Evolutionary conservation across 2,113 vertebrate species (phyloP).

Genomic region (Channa maculata): DNA sequence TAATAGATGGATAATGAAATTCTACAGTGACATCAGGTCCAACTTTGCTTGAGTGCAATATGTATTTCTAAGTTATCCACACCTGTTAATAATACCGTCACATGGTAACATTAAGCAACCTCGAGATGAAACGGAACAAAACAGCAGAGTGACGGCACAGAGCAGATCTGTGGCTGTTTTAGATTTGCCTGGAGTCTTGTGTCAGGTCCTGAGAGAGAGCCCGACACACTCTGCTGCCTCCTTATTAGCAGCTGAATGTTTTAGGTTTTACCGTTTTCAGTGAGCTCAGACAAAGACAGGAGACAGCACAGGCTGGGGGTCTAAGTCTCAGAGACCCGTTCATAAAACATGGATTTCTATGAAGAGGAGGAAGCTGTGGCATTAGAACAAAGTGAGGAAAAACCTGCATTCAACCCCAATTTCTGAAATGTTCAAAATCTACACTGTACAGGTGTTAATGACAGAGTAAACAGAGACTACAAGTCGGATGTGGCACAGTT

Average conservation of each 20-base stretch:
- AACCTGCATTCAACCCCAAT: fast-evolving
- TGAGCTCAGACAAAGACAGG: not conserved
- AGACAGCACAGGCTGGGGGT: not conserved
- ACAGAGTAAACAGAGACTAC: too few relatives aligned
- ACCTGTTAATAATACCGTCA: too few relatives aligned
- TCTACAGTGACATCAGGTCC: too few relatives aligned
- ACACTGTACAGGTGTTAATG: too few relatives aligned
- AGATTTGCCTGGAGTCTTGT: slow-evolving; percentile 15
- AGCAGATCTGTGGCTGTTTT: slow-evolving; percentile 1
- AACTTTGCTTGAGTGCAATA: too few relatives aligned
- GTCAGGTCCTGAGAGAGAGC: slow-evolving; percentile 24
- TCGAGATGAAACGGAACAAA: not conserved
- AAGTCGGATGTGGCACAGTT: too few relatives aligned
- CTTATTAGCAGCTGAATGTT: slow-evolving; percentile 44
- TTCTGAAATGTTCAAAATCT: slow-evolving; percentile 7
- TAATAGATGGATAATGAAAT: too few relatives aligned
- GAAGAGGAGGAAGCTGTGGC: not conserved
- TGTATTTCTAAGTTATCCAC: too few relatives aligned
- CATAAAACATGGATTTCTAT: slow-evolving; percentile 36
- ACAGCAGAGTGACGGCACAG: not conserved
- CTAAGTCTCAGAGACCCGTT: not conserved
- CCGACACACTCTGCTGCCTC: slow-evolving; percentile 31
- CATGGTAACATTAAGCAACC: not conserved
- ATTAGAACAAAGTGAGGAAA: not conserved
- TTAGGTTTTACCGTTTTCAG: slow-evolving; percentile 8